phyloP scores from a whole-genome alignment of 2,888 invertebrate species.

The Plebejus anna region DNA sequence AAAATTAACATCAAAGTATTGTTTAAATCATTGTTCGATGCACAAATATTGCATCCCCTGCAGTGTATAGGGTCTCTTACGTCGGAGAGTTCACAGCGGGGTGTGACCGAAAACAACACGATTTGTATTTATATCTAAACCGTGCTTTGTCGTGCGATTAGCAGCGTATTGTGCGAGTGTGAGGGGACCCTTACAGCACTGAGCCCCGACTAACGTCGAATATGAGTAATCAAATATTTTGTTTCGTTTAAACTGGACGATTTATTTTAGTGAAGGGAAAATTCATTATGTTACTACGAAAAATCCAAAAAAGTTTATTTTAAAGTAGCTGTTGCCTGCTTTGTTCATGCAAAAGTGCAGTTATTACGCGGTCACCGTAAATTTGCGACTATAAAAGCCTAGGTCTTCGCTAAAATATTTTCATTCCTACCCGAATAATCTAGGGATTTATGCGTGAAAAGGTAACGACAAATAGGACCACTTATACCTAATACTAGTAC shows the following conservation, averaged over 20 bases:
- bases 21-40: neutral
- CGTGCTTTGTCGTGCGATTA: constrained; percentile 75
- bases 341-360: too few species aligned
- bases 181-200: constrained; percentile 46
- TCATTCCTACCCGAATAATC: too few species aligned
- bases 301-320: neutral
- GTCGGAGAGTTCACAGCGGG: constrained; percentile 47
- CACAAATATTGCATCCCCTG: neutral
- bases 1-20: neutral
- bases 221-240: constrained; percentile 25
- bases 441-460: too few species aligned
- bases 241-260: constrained; percentile 12
- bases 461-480: too few species aligned
- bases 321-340: too few species aligned
- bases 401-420: neutral
- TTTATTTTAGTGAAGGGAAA: neutral
- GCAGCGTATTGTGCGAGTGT: constrained; percentile 65
- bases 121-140: constrained; percentile 77
- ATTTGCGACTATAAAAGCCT: too few species aligned
- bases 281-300: neutral
- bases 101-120: constrained; percentile 75
- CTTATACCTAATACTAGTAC: neutral
- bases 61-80: constrained; percentile 35
- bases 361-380: too few species aligned
- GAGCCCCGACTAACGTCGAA: constrained; percentile 39